Base-by-base conservation (phyloP, 1,140 invertebrate genomes). In the Carposina sasakii region DNA sequence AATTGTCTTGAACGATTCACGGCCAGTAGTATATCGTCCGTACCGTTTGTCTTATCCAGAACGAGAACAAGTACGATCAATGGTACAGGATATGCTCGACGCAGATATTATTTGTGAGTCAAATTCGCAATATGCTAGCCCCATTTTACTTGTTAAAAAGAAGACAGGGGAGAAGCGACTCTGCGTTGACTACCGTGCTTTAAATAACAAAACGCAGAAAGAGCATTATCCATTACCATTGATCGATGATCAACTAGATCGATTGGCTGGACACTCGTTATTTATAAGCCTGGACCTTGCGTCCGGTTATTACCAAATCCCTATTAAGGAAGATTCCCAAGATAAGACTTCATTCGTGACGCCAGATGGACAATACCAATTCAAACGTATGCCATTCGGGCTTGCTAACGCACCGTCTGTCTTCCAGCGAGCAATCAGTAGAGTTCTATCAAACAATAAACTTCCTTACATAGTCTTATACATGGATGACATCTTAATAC, bases 161-260 rank as follows among this genome's bases (percentile, higher is more conserved):
- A 45, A 33, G 19, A 36, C 33, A 16, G 33, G 33, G 3, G 33
- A 36, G 12, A 36, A 36, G 16, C 15, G 33, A 9, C 67, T 87
- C 17, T 87, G 85, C 48, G 57, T 52, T 0, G 85, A 89, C 57
- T 88, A 78, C 47, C 30, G 85, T 10, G 17, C 45, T 4, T 43
- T 88, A 4, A 88, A 89, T 53, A 30, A 30, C n/a, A 46, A 22
- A 4, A 21, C 56, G 56, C 56, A 60, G 0, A 64, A 63, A 45
- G 85, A 87, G 40, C 44, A 57, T 9, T 88, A 74, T 53, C 87
- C 87, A 0, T 50, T 89, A n/a, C 86, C 86, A 0, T 36, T 72
- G 1, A 85, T 88, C 12, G 78, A 86, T 21, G 79, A 87, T 28
- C 62, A 65, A 9, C 48, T 89, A 4, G 71, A 83, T 51, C 19